phyloP scores from a whole-genome alignment of 1,140 invertebrate genomes.

The Propsilocerus akamusi region DNA sequence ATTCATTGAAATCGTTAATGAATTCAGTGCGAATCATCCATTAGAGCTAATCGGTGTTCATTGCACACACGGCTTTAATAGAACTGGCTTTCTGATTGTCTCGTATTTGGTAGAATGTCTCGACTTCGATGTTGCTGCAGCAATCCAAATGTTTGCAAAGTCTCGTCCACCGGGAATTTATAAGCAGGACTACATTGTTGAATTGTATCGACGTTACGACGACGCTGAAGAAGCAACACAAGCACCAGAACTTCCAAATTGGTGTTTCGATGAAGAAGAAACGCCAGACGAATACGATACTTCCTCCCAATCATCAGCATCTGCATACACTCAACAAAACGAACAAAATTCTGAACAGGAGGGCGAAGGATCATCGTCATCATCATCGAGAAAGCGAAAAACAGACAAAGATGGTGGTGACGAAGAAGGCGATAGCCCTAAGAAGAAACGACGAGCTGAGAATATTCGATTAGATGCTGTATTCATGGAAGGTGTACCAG shows the following conservation, averaged over 20 bases:
- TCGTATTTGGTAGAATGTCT: conserved; percentile 74
- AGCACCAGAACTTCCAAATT: conserved; percentile 61
- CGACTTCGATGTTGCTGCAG: conserved; percentile 60
- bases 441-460: conserved; percentile 23
- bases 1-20: conserved; percentile 60
- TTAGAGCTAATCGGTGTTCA: conserved; percentile 77
- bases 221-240: conserved; percentile 47
- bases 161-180: conserved; percentile 59
- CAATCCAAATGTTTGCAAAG: conserved; percentile 53
- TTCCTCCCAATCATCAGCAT: conserved; percentile 9
- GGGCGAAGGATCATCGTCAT: not conserved
- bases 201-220: conserved; percentile 58
- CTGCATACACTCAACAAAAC: conserved; percentile 10
- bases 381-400: conserved; percentile 7
- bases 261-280: conserved; percentile 38
- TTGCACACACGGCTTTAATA: conserved; percentile 98
- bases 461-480: conserved; percentile 31
- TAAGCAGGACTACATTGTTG: conserved; percentile 54
- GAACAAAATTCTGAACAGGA: conserved; percentile 4
- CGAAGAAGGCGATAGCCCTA: not conserved
- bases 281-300: conserved; percentile 8
- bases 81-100: conserved; percentile 82
- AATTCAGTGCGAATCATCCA: conserved; percentile 62
- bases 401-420: conserved; percentile 9
- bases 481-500: conserved; percentile 68